Evolutionary conservation across 2,888 invertebrate species (phyloP).

Genomic region (Leptinotarsa haldemani): DNA sequence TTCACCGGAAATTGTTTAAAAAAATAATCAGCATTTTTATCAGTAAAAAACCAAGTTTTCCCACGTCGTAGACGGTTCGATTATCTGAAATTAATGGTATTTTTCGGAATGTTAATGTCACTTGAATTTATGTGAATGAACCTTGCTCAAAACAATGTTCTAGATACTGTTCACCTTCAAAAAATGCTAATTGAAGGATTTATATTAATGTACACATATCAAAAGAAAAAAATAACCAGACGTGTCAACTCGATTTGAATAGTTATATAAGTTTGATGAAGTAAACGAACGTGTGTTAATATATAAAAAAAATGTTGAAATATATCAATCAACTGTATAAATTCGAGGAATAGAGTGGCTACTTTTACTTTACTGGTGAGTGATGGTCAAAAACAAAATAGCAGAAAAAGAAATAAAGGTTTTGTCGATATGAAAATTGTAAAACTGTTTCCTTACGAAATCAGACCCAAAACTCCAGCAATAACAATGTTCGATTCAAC

Average conservation of each 20-base stretch:
- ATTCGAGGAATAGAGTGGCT: not conserved
- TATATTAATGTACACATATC: conserved; percentile 32
- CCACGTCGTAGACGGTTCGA: conserved; percentile 1
- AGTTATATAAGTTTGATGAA: conserved; percentile 6
- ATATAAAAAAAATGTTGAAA: not conserved
- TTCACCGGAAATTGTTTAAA: not conserved
- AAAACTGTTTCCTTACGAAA: too few relatives aligned
- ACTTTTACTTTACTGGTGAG: not conserved
- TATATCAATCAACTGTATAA: not conserved
- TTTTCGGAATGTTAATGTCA: conserved; percentile 39
- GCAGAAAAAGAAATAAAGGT: too few relatives aligned
- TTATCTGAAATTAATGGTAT: conserved; percentile 6
- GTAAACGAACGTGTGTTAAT: not conserved
- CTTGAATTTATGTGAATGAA: conserved; percentile 44
- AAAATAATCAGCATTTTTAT: not conserved
- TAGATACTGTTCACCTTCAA: conserved; percentile 46
- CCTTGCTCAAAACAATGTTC: conserved; percentile 35
- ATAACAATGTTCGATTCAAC: too few relatives aligned
- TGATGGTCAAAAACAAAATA: too few relatives aligned
- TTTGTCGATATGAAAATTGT: too few relatives aligned
- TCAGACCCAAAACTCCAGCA: too few relatives aligned
- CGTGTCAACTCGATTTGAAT: conserved; percentile 5
- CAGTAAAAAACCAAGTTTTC: not conserved
- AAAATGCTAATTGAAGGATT: conserved; percentile 43
- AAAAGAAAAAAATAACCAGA: not conserved